phyloP scores from a whole-genome alignment of 2,797 vertebrate genomes.

The Lates japonicus region DNA sequence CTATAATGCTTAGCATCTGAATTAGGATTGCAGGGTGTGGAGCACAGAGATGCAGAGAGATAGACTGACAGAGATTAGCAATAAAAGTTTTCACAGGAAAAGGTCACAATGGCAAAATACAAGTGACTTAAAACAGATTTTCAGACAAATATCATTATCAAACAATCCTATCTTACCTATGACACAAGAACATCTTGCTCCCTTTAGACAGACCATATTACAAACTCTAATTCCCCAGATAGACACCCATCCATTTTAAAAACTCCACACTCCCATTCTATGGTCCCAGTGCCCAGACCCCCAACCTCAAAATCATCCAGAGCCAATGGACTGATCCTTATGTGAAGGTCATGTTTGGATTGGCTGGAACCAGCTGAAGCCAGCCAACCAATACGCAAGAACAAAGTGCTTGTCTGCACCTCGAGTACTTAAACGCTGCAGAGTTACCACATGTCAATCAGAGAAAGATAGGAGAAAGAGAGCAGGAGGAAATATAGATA shows the following conservation, averaged over 20 bases:
- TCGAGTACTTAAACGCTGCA: constrained; percentile 92
- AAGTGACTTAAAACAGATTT: neutral
- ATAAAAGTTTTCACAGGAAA: neutral
- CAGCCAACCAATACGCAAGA: constrained; percentile 82
- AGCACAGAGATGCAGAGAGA: neutral
- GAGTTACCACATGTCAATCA: too few relatives aligned
- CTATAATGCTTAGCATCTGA: neutral
- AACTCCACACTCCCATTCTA: constrained; percentile 26
- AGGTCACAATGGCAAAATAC: neutral
- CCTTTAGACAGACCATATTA: constrained; percentile 8
- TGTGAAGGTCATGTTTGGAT: constrained; percentile 94
- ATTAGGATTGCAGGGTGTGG: neutral
- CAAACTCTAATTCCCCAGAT: constrained; percentile 7
- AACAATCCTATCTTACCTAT: neutral
- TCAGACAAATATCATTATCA: neutral
- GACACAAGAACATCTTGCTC: constrained; percentile 2
- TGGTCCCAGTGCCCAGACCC: constrained; percentile 26
- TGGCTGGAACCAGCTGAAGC: constrained; percentile 89
- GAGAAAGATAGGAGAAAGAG: too few relatives aligned
- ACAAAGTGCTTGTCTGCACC: constrained; percentile 98
- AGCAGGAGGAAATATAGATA: too few relatives aligned
- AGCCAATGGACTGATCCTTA: constrained; percentile 91
- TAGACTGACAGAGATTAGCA: neutral
- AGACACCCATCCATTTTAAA: constrained; percentile 16
- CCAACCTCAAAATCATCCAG: constrained; percentile 77